Evolutionary conservation across 2,888 invertebrate genomes (phyloP), one percentile per base, ranked within the genome.

Genomic region (Coleophora flavipennella): DNA sequence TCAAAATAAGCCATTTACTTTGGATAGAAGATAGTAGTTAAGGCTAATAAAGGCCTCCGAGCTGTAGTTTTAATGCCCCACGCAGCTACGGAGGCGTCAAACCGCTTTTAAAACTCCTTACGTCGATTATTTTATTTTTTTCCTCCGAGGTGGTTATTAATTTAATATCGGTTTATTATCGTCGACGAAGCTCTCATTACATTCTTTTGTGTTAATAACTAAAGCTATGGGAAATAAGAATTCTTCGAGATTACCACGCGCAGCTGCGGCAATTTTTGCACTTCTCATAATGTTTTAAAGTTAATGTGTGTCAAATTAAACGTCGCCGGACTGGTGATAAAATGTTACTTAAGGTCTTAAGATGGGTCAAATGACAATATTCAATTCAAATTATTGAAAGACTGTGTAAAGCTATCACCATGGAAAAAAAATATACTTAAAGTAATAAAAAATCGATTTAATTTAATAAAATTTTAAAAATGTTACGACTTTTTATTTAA

Each of bases 121-220:
- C 43, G 42, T 46, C 44, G 48, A 42, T 46, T 50, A 44, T 49
- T 57, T 53, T 57, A 52, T 43, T 48, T 54, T 54, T 49, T 41
- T 46, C 39, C 42, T 45, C 40, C 40, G 40, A 49, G 48, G 47
- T 53, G 54, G 62, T 60, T 58, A 57, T 53, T 53, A 55, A 52
- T 59, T 59, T 57, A 61, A 65, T 65, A 62, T 60, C 59, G 46
- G 59, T 60, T 61, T 62, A 65, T 62, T 64, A 63, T 57, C 48
- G 45, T 42, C 55, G 49, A 49, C 41, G 50, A 44, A 48, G 48
- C 50, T 54, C 58, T 63, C 58, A 65, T 67, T 67, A 67, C 62
- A 63, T 55, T 55, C 59, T 48, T 59, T 57, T 57, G 56, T 56
- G 54, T 61, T 65, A 63, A 66, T 59, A 61, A 53, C 54, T 42